Evolutionary conservation across 2,797 vertebrate species (phyloP).

Genomic region (Danio albolineatus): DNA sequence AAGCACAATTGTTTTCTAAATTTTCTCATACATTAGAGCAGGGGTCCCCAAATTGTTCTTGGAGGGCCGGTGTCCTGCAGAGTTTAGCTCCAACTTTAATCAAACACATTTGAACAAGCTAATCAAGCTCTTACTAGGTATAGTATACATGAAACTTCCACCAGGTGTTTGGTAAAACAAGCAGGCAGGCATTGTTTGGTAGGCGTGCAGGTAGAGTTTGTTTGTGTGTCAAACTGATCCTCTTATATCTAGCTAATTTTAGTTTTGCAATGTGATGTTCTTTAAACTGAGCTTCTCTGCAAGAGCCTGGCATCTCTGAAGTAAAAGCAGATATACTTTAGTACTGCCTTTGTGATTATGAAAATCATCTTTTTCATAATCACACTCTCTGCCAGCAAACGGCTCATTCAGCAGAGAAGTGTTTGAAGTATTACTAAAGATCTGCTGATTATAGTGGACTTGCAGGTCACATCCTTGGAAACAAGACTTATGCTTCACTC

Average conservation of each 20-base stretch:
- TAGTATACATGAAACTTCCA: no score
- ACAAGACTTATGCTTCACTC: neutral
- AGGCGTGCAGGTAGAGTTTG: neutral
- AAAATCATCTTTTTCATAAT: neutral
- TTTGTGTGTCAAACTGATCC: neutral
- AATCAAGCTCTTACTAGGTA: no score
- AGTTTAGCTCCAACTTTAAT: no score
- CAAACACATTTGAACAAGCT: no score
- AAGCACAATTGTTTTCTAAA: no score
- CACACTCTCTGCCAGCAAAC: neutral
- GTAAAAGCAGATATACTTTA: neutral
- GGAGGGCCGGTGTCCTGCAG: no score
- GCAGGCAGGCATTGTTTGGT: no score
- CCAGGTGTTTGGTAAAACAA: no score
- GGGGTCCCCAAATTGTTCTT: no score
- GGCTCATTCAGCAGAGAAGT: neutral
- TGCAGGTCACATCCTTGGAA: conserved; percentile 17
- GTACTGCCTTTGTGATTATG: neutral
- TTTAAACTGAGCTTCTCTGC: neutral
- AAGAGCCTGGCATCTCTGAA: neutral
- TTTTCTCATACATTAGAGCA: no score
- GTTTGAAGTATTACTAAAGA: neutral
- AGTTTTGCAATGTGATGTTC: neutral
- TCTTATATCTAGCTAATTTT: neutral
- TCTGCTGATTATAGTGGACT: conserved; percentile 5